Evolutionary conservation across 1,140 invertebrate species (phyloP), one percentile per base, ranked within the genome.

Genomic region (Sminthurinus signatus): DNA sequence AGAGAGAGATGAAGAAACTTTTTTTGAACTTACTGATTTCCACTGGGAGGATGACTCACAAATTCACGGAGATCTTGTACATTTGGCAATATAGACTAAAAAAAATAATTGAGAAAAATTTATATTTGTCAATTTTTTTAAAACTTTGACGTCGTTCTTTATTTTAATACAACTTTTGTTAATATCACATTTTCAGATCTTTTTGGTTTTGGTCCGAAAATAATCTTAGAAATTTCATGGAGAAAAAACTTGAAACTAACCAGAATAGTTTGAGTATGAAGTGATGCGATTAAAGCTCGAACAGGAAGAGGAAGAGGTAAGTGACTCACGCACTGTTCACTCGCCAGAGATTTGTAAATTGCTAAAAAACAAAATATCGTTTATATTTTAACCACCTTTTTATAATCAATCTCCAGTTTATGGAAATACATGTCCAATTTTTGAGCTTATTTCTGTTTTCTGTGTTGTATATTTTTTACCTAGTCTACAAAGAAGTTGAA

Each of bases 261-360:
- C 80, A 89, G 82, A 73, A 98, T 92, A n/a, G 95, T 97, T 77
- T 93, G 92, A 73, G 89, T 88, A 80, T 96, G 97, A 44, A 97
- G 82, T 76, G 89, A 89, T 65, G 86, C 84, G 65, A 98, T 85
- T 15, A 90, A 84, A 60, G 86, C 85, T 75, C 88, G 85, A 67
- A 97, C 82, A 67, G 91, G 81, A 60, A 85, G 82, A 39, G 96
- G 95, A 52, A 98, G 79, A 46, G 91, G 91, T 72, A 98, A 78
- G 62, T 82, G 78, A 42, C 81, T 76, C 8, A 85, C 80, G 73
- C 76, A 78, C 69, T 76, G 78, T 76, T 83, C 81, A 71, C 59
- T 82, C 73, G 73, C 84, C 78, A 78, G 80, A 73, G 74, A 74
- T 63, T 69, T 83, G 77, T 78, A 88, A 77, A 81, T 81, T 64